Percentiles rank a stretch among this genome's conserved stretches.
Evolutionary conservation across 2,797 vertebrate genomes (phyloP).

Genomic region (Bovichtus diacanthus): DNA sequence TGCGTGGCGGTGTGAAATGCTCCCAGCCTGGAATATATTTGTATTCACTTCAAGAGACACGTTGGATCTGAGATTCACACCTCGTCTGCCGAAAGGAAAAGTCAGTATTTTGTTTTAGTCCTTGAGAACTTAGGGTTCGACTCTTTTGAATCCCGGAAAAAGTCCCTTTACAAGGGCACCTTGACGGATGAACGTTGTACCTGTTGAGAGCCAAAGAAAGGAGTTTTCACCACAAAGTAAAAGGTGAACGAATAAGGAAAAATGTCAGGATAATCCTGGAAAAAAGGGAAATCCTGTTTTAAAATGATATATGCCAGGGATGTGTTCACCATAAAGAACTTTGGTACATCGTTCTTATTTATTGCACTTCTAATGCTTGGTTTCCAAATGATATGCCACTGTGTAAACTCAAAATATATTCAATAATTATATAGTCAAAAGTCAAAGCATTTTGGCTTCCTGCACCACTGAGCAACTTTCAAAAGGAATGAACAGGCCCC

Average conservation of each 20-base stretch:
- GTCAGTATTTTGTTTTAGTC: slow-evolving; percentile 48
- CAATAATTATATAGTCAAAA: too few species aligned
- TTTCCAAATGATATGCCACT: too few species aligned
- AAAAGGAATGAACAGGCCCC: too few species aligned
- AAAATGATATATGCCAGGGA: too few species aligned
- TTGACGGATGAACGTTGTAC: slow-evolving; percentile 14
- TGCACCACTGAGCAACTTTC: too few species aligned
- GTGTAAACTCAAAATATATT: too few species aligned
- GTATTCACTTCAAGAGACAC: slow-evolving; percentile 40
- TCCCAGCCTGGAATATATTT: slow-evolving; percentile 25
- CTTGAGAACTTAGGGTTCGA: slow-evolving; percentile 47
- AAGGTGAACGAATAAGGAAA: background rate
- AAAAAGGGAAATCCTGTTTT: background rate
- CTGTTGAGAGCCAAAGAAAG: background rate
- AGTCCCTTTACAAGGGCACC: slow-evolving; percentile 37
- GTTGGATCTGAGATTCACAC: slow-evolving; percentile 29
- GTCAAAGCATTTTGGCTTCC: too few species aligned
- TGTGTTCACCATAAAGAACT: too few species aligned
- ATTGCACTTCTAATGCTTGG: too few species aligned
- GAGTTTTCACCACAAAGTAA: background rate
- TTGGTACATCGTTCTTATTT: too few species aligned
- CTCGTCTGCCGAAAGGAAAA: slow-evolving; percentile 20
- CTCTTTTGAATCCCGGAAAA: slow-evolving; percentile 34
- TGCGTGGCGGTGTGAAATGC: slow-evolving; percentile 36
- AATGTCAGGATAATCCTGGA: background rate